A percentile compares a stretch with the other conserved stretches of the same genome.
Conservation (phyloP, 1,140 invertebrate species). For the Scaptomyza hsui region DNA sequence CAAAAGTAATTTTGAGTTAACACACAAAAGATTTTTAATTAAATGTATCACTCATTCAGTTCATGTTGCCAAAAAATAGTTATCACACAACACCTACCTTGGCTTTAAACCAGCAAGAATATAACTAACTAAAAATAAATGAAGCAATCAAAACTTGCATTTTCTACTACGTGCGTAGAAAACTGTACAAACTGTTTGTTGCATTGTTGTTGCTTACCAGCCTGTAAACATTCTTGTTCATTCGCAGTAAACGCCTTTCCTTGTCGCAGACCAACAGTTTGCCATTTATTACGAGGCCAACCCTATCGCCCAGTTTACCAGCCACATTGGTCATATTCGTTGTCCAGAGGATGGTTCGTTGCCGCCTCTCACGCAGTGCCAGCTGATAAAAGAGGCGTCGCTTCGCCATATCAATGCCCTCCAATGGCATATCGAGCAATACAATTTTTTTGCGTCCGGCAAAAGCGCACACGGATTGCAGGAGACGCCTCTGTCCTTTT, state of each 20-base stretch:
- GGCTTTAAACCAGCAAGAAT: too few species aligned
- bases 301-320: constrained; percentile 47
- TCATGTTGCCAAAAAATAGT: too few species aligned
- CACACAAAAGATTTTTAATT: too few species aligned
- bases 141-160: too few species aligned
- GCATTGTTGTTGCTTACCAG: constrained; percentile 56
- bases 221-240: constrained; percentile 32
- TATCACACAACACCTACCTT: too few species aligned
- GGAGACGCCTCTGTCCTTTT: constrained; percentile 31
- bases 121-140: too few species aligned
- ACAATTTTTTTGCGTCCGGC: constrained; percentile 43
- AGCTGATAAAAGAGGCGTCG: constrained; percentile 39
- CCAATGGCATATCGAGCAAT: constrained; percentile 51
- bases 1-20: too few species aligned
- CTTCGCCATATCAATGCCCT: constrained; percentile 43
- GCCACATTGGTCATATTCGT: constrained; percentile 46
- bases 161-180: too few species aligned
- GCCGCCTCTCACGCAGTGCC: constrained; percentile 4
- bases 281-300: constrained; percentile 40
- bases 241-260: constrained; percentile 11
- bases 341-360: constrained; percentile 46
- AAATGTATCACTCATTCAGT: too few species aligned
- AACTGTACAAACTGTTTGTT: too few species aligned
- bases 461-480: constrained; percentile 49
- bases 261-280: constrained; percentile 1